Conservation (phyloP, 2,888 invertebrate genomes). For the Drosophila limbata region DNA sequence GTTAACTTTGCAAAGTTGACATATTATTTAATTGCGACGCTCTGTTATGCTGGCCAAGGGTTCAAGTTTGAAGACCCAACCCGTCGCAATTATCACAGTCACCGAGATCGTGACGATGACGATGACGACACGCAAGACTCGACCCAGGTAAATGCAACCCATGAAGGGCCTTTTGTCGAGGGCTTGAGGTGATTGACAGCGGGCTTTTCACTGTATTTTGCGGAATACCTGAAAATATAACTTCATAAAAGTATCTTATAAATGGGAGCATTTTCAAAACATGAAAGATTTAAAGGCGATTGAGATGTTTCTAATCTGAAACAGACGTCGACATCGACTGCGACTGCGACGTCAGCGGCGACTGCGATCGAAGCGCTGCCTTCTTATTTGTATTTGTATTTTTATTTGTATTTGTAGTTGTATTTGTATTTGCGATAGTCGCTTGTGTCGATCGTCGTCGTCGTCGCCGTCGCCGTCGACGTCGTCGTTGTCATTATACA, state of each 20-base stretch:
- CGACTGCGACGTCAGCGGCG: constrained; percentile 7
- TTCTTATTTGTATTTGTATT: constrained; percentile 46
- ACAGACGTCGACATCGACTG: not conserved
- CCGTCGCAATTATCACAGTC: constrained; percentile 24
- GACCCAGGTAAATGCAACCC: constrained; percentile 20
- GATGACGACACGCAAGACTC: constrained; percentile 4
- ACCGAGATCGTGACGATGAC: constrained; percentile 14
- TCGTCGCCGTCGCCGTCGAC: constrained; percentile 38
- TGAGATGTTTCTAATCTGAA: constrained; percentile 40
- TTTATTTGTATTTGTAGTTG: constrained; percentile 50
- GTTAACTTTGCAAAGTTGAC: constrained; percentile 19
- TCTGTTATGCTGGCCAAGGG: constrained; percentile 13
- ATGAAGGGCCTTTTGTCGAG: constrained; percentile 39
- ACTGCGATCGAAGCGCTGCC: constrained; percentile 25
- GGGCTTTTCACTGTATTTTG: constrained; percentile 1
- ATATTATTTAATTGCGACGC: constrained; percentile 24
- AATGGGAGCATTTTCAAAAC: not conserved
- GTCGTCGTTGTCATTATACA: constrained; percentile 20
- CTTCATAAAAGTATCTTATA: not conserved
- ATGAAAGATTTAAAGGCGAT: constrained; percentile 5
- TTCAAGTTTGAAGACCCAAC: constrained; percentile 44
- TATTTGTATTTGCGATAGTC: constrained; percentile 55
- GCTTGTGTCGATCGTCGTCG: constrained; percentile 55
- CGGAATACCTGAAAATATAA: not conserved
- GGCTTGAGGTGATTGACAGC: constrained; percentile 59